A percentile compares a stretch with the other conserved stretches of the same genome.
Conservation (phyloP, 2,113 vertebrate genomes). For the Oryzias javanicus region DNA sequence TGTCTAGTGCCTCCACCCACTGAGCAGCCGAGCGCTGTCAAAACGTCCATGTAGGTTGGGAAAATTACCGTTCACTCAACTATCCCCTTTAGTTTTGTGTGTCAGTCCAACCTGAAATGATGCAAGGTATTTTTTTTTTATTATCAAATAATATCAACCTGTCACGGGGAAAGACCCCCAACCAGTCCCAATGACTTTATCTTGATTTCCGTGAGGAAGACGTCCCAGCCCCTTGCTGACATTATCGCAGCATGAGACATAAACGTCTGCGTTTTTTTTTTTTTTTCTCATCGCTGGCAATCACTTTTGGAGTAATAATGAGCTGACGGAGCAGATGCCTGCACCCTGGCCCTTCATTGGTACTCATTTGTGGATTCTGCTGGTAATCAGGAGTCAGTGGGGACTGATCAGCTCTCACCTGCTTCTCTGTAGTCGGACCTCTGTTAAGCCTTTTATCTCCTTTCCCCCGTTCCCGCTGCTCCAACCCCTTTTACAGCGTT, state of each 20-base stretch:
- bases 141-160: background rate
- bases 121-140: background rate
- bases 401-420: background rate
- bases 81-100: background rate
- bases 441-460: background rate
- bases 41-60: slow-evolving; percentile 2
- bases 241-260: background rate
- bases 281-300: background rate
- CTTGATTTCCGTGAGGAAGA: slow-evolving; percentile 10
- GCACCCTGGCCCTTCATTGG: slow-evolving; percentile 3
- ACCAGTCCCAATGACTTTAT: background rate
- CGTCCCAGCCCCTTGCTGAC: background rate
- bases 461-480: background rate
- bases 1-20: background rate
- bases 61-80: background rate
- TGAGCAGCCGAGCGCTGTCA: slow-evolving; percentile 7
- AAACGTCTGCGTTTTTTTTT: slow-evolving; percentile 5
- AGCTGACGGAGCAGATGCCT: background rate
- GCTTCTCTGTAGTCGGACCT: background rate
- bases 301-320: slow-evolving; percentile 4
- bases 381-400: slow-evolving; percentile 9
- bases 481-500: slow-evolving; percentile 15
- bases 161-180: slow-evolving; percentile 9
- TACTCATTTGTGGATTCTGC: slow-evolving; percentile 8
- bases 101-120: background rate